These are phyloP conservation scores for Apogon talboti DNA, from an alignment of 2,797 vertebrate species.

Conservation along the genomic window DNA sequence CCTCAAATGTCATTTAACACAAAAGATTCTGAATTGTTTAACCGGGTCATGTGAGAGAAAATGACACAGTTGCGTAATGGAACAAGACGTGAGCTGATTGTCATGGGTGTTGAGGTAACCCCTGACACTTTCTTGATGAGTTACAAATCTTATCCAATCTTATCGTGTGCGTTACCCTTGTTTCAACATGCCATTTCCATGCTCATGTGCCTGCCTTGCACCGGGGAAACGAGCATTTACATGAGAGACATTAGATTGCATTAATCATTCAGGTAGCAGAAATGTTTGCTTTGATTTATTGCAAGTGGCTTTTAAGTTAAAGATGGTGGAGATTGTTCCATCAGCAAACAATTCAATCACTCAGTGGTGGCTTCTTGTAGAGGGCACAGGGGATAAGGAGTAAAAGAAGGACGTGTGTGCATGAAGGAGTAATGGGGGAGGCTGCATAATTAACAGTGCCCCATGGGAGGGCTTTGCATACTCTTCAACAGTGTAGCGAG, in stretches of 20 bases:
- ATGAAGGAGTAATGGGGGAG: conserved; percentile 20
- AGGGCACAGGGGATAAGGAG: conserved; percentile 56
- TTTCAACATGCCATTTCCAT: conserved; percentile 17
- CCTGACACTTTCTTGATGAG: conserved; percentile 23
- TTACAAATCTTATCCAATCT: conserved; percentile 20
- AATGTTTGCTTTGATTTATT: conserved; percentile 74
- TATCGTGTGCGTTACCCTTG: neutral
- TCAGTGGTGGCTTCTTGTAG: conserved; percentile 49
- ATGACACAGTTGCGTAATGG: conserved; percentile 33
- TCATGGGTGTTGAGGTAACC: conserved; percentile 22
- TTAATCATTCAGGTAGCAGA: conserved; percentile 56
- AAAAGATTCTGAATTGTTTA: conserved; percentile 40
- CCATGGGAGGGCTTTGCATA: conserved; percentile 66
- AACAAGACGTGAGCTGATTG: conserved; percentile 38
- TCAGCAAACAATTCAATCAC: conserved; percentile 71
- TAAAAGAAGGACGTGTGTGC: neutral
- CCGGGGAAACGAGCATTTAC: conserved; percentile 37
- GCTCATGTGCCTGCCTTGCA: conserved; percentile 6
- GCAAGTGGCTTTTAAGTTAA: conserved; percentile 63
- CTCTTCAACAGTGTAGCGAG: conserved; percentile 32
- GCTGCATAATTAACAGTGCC: conserved; percentile 69
- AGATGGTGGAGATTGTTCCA: conserved; percentile 63
- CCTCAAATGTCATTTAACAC: conserved; percentile 56
- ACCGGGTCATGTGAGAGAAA: conserved; percentile 47
- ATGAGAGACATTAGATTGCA: conserved; percentile 62